Percentiles rank a stretch among this genome's conserved stretches.
These are phyloP conservation scores for Tretioscincus oriximinensis DNA, from an alignment of 2,113 vertebrate genomes.

Conservation along the genomic window DNA sequence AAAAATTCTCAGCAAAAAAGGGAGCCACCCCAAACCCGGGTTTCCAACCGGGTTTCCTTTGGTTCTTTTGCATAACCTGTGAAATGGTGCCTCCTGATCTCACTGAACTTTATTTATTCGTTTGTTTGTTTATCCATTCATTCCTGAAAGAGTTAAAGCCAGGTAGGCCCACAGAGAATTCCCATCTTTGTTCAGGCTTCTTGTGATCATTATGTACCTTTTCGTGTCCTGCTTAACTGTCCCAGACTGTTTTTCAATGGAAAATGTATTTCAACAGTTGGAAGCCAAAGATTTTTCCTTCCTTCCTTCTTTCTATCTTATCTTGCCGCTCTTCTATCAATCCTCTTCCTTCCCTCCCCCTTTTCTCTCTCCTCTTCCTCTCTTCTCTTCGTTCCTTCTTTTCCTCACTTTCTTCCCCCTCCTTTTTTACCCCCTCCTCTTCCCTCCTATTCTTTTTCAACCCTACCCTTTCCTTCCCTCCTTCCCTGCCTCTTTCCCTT, in stretches of 20 bases:
- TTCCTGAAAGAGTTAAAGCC: conserved; percentile 55
- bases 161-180: conserved; percentile 45
- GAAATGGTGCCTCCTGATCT: conserved; percentile 57
- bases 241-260: conserved; percentile 47
- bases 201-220: conserved; percentile 60
- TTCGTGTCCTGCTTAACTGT: conserved; percentile 55
- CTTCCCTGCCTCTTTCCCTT: neutral
- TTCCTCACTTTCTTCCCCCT: neutral
- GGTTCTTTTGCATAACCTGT: conserved; percentile 41
- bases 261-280: conserved; percentile 51
- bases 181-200: conserved; percentile 52
- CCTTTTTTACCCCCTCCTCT: neutral
- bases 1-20: no score
- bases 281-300: conserved; percentile 9
- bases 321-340: neutral
- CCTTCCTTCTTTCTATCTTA: neutral
- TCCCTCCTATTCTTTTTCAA: neutral
- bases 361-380: no score
- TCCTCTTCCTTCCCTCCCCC: no score
- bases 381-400: no score
- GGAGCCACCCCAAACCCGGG: no score
- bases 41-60: no score
- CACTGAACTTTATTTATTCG: conserved; percentile 46
- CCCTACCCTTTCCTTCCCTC: neutral
- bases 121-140: conserved; percentile 21